phyloP scores from a whole-genome alignment of 2,113 vertebrate genomes.

The Gobio gobio region DNA sequence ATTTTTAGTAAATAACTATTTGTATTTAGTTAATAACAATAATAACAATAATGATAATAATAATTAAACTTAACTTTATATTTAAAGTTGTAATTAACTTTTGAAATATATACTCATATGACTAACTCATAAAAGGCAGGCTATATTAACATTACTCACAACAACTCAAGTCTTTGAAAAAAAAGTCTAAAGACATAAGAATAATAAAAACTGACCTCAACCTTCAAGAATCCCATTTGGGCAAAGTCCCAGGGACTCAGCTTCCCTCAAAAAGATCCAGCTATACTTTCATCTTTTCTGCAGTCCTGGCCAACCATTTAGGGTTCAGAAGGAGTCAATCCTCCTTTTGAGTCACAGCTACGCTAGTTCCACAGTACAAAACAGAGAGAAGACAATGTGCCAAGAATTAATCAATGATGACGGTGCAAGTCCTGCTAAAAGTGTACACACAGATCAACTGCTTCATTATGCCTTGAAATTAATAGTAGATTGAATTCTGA shows the following conservation, averaged over 20 bases:
- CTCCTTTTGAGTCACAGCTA: neutral
- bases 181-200: neutral
- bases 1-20: too few species aligned
- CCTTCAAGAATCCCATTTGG: neutral
- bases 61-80: too few species aligned
- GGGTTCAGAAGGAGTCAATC: neutral
- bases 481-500: slow-evolving; percentile 5
- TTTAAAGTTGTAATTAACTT: too few species aligned
- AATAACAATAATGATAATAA: too few species aligned
- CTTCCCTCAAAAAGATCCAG: neutral
- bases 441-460: neutral
- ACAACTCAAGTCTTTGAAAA: neutral
- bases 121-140: neutral
- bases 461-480: neutral
- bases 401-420: slow-evolving; percentile 19
- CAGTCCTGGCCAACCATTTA: neutral
- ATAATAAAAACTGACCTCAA: neutral
- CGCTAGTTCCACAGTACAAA: neutral
- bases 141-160: slow-evolving; percentile 8
- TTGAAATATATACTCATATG: neutral
- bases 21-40: too few species aligned
- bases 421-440: neutral
- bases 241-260: neutral
- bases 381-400: slow-evolving; percentile 8
- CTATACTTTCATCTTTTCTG: neutral